These are phyloP conservation scores for Porites lutea DNA, from an alignment of 64 coral and sea anemone genomes.

Conservation along the genomic window DNA sequence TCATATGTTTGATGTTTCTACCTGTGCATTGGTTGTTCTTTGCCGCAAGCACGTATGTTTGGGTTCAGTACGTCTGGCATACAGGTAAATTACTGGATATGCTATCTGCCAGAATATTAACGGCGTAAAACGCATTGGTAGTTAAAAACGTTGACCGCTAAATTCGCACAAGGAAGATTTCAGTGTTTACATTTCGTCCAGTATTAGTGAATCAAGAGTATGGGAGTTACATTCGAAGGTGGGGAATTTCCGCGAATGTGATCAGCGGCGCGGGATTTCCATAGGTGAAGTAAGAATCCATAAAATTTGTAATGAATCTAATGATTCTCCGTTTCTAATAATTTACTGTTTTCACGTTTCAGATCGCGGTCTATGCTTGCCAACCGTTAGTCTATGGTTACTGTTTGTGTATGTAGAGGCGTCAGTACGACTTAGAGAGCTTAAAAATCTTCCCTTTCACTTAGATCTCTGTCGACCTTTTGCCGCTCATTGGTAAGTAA, in stretches of 20 bases:
- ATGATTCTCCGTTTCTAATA: slow-evolving; percentile 12
- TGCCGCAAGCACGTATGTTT: slow-evolving; percentile 97
- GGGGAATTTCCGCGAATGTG: background rate
- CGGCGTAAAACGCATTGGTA: background rate
- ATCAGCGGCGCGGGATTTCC: background rate
- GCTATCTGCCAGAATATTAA: background rate
- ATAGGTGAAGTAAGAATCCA: background rate
- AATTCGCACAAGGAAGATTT: slow-evolving; percentile 21
- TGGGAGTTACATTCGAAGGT: background rate
- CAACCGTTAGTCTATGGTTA: slow-evolving; percentile 94
- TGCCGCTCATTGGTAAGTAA: slow-evolving; percentile 97
- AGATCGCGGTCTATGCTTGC: slow-evolving; percentile 97
- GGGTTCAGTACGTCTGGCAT: slow-evolving; percentile 99
- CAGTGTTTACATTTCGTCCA: slow-evolving; percentile 41
- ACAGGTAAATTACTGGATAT: slow-evolving; percentile 77
- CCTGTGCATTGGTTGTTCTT: slow-evolving; percentile 99
- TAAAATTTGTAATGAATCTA: background rate
- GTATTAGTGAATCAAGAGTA: slow-evolving; percentile 13
- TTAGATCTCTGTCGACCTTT: slow-evolving; percentile 99
- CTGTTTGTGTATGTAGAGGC: slow-evolving; percentile 98
- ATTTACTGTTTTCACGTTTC: slow-evolving; percentile 25
- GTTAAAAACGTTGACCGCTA: background rate
- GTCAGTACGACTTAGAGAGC: slow-evolving; percentile 93
- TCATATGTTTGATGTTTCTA: slow-evolving; percentile 91
- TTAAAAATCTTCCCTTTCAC: slow-evolving; percentile 99